These are phyloP conservation scores for Notiomystis cincta DNA, from an alignment of 2,113 vertebrate species.

Conservation along the genomic window DNA sequence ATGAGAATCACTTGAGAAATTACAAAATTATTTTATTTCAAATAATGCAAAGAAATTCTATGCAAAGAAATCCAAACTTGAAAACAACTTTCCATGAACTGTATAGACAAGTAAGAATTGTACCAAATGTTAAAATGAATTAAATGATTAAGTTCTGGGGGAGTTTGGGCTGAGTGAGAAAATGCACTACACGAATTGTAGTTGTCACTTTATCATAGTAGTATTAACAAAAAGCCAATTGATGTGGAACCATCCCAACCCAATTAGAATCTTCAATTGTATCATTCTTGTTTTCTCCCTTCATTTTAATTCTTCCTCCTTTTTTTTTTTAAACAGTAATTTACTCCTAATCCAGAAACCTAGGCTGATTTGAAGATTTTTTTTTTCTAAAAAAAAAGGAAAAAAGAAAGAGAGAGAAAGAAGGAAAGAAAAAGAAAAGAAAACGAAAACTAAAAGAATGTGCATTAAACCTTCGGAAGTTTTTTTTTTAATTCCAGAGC, in stretches of 20 bases:
- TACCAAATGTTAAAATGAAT: not conserved
- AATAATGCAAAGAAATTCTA: slow-evolving; percentile 10
- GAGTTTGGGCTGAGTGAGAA: not conserved
- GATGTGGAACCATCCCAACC: not conserved
- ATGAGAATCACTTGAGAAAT: slow-evolving; percentile 7
- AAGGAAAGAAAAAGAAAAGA: not conserved
- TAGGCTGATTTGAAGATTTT: not conserved
- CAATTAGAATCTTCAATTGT: not conserved
- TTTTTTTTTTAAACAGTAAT: not conserved
- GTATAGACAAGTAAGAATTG: not conserved
- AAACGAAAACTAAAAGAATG: not conserved
- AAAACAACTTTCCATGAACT: not conserved
- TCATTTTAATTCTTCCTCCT: not conserved
- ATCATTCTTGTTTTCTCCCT: not conserved
- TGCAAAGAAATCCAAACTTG: slow-evolving; percentile 11
- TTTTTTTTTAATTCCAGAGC: not conserved
- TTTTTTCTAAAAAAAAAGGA: not conserved
- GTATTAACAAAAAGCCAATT: not conserved
- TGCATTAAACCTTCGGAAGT: not conserved
- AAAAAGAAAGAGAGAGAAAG: not conserved
- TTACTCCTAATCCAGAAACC: not conserved
- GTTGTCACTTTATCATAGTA: not conserved
- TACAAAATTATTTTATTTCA: slow-evolving; percentile 4
- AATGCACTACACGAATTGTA: not conserved
- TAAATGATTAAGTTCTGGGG: not conserved